These are phyloP conservation scores for Callyntrura sp. DNA, from an alignment of 2,888 invertebrate genomes.

Conservation along the genomic window DNA sequence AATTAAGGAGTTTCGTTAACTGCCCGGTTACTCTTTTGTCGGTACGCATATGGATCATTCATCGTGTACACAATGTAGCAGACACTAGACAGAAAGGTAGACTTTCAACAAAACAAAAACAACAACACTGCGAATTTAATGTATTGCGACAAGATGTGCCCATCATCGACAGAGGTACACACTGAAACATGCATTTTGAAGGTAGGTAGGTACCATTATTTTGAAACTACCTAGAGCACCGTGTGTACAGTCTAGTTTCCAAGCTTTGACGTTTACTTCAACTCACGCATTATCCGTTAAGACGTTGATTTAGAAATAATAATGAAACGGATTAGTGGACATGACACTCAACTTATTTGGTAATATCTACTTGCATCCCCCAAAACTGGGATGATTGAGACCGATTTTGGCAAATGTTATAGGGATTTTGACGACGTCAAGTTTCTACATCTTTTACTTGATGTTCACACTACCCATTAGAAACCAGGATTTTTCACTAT, in stretches of 20 bases:
- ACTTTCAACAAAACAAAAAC: no score
- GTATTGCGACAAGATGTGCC: no score
- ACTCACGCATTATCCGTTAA: slow-evolving; percentile 4
- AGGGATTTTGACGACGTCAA: slow-evolving; percentile 39
- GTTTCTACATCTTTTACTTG: slow-evolving; percentile 40
- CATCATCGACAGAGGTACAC: background rate
- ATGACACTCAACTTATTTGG: slow-evolving; percentile 74
- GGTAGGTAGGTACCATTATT: no score
- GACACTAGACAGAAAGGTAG: background rate
- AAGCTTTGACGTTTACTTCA: background rate
- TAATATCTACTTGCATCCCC: slow-evolving; percentile 62
- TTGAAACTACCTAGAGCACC: no score
- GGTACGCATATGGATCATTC: background rate
- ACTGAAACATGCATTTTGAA: no score
- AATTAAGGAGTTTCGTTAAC: slow-evolving; percentile 27
- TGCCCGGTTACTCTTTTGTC: background rate
- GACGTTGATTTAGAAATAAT: slow-evolving; percentile 9
- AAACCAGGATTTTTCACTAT: background rate
- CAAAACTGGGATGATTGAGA: slow-evolving; percentile 22
- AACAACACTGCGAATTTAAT: background rate
- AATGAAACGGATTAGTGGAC: slow-evolving; percentile 60
- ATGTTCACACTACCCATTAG: background rate
- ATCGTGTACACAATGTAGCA: background rate
- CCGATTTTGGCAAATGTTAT: slow-evolving; percentile 67
- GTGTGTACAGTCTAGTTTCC: background rate